These are phyloP conservation scores for Liopterus haemorrhoidalis DNA, from an alignment of 2,888 invertebrate genomes.

Conservation along the genomic window DNA sequence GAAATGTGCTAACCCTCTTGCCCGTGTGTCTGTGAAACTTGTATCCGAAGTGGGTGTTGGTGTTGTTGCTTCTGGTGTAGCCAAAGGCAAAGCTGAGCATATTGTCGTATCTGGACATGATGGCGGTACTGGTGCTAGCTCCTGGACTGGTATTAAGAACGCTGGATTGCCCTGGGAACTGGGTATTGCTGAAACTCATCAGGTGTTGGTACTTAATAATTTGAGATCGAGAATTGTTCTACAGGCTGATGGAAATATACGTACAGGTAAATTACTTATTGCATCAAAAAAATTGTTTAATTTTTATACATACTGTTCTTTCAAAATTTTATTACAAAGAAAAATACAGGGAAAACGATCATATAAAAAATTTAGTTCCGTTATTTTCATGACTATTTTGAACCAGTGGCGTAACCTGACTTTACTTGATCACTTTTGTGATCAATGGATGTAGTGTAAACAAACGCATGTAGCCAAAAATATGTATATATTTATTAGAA, in stretches of 20 bases:
- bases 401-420: too few species aligned
- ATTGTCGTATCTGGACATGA: conserved; percentile 99
- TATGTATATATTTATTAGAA: too few species aligned
- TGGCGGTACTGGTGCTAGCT: conserved; percentile 97
- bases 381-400: too few species aligned
- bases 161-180: conserved; percentile 99
- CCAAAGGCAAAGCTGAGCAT: conserved; percentile 98
- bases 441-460: too few species aligned
- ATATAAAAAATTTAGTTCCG: too few species aligned
- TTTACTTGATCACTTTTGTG: too few species aligned
- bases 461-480: too few species aligned
- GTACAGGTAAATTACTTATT: conserved; percentile 57
- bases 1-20: conserved; percentile 93
- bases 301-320: too few species aligned
- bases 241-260: conserved; percentile 93
- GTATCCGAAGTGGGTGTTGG: conserved; percentile 96
- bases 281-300: background rate
- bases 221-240: conserved; percentile 86
- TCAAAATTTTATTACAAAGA: too few species aligned
- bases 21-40: conserved; percentile 93
- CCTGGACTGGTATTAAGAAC: conserved; percentile 98
- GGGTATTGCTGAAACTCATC: conserved; percentile 97
- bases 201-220: conserved; percentile 90
- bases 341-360: too few species aligned
- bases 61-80: conserved; percentile 97